These are phyloP conservation scores for Trichogramma evanescens DNA, from an alignment of 2,888 invertebrate genomes.

Conservation along the genomic window DNA sequence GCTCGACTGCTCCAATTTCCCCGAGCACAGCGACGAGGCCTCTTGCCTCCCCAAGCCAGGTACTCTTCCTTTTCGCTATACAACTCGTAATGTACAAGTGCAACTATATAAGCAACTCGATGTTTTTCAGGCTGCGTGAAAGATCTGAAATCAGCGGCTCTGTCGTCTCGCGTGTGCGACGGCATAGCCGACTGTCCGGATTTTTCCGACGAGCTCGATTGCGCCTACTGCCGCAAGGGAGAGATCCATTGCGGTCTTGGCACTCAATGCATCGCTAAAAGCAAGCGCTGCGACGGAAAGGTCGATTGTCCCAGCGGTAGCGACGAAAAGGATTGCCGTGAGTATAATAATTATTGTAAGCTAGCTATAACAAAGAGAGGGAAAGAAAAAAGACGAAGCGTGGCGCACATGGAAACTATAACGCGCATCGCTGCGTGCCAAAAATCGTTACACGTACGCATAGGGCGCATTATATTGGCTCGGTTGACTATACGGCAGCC, in stretches of 20 bases:
- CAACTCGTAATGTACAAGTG: background rate
- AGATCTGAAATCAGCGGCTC: conserved; percentile 65
- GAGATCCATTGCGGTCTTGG: conserved; percentile 74
- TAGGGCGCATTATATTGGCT: background rate
- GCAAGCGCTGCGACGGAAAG: conserved; percentile 73
- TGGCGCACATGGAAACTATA: no score
- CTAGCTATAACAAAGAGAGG: background rate
- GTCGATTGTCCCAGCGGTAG: conserved; percentile 80
- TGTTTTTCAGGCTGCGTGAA: conserved; percentile 61
- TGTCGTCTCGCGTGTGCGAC: conserved; percentile 75
- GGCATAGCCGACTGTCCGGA: conserved; percentile 81
- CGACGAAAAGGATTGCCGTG: conserved; percentile 80
- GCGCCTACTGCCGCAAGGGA: conserved; percentile 69
- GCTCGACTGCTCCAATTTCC: conserved; percentile 72
- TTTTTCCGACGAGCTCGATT: conserved; percentile 71
- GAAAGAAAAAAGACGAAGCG: background rate
- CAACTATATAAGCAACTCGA: background rate
- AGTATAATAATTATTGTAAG: conserved; percentile 44
- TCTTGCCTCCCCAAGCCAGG: conserved; percentile 74
- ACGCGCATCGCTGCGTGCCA: background rate
- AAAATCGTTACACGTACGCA: background rate
- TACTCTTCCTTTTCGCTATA: conserved; percentile 28
- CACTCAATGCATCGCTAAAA: conserved; percentile 64
- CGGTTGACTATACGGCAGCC: background rate
- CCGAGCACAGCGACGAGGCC: conserved; percentile 68